Base-by-base conservation (phyloP, 2,797 vertebrate genomes). In the Notolabrus celidotus region DNA sequence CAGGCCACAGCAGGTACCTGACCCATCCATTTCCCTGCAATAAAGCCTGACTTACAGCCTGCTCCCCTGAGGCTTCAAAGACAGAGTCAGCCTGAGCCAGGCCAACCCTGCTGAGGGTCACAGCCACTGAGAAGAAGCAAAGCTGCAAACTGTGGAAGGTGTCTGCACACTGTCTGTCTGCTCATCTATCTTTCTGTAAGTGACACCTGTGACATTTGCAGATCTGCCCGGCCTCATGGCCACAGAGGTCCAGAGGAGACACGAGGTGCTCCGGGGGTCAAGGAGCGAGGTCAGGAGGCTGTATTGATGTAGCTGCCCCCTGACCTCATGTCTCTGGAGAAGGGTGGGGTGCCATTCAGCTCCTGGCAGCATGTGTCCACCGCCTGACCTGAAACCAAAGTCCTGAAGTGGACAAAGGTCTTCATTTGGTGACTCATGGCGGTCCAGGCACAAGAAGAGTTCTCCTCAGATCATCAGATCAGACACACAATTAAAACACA, bases 1-100 rank as follows among this genome's bases (percentile, higher is more conserved):
- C 84, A 74, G 88, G 84, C 90, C 91, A 88, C 90, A 84, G 82
- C 92, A 90, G 89, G 91, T 82, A 88, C 77, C 89, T 77, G 81
- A 92, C 86, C 91, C 84, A 77, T 92, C 90, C 84, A 84, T 92
- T 93, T 92, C 86, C 88, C 86, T 77, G 82, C 86, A 88, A 90
- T 94, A 93, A 94, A 94, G 84, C 75, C 82, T 42, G 58, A 86
- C 75, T 79, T 83, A 73, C 71, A 83, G 86, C 84, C 52, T 3
- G 58, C 52, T 79, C 77, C 88, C 87, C 89, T 47, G 69, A 89
- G 90, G 86, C 87, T 92, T 93, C 87, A 92, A 92, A 93, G 90
- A 67, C 46, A 71, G 63, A 80, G 59, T 56, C 62, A 17, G 42
- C 3, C 36, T 59, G 41, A 86, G 64, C 31, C 52, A 31, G 52